Base-by-base conservation (phyloP, 1,140 invertebrate species). In the Drosophila paulistorum region DNA sequence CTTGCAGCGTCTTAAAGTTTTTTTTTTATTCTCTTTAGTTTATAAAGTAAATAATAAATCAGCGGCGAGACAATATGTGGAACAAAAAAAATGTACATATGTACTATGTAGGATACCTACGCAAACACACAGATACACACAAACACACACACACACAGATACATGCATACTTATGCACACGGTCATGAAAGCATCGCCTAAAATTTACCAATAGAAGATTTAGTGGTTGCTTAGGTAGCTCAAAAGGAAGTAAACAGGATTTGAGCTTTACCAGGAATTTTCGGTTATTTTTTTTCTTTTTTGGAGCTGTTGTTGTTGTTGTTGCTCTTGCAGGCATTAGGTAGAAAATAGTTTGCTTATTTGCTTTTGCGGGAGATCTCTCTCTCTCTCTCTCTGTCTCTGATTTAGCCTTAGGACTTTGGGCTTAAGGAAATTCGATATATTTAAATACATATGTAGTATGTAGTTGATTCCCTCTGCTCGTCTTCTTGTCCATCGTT, bases 31-130 rank as follows among this genome's bases (percentile, higher is more conserved):
- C 14, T 14, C 14, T 5, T 51, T 23, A 51, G 45, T 51, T 51
- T 84, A 73, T 77, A 81, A 84, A 84, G 81, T 84, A 84, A 84
- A 84, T 84, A 84, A 84, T 84, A 84, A 84, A 84, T 84, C 81
- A 85, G 81, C 70, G 77, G 39, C 73, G 61, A 85, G 70, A 85
- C 81, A 66, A 81, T 80, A 85, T 81, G 80, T 77, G 74, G 73
- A 51, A 77, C 73, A 71, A 51, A 74, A 54, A 59, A 30, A 30
- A 30, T 30, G 30, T 30, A 55, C 55, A 70, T 51, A 55, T 59
- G 73, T 64, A 77, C 60, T 23, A 77, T 55, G 65, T 74, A 75
- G 67, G 73, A 59, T 59, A 71, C 67, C 66, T 37, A 65, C 37
- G 42, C 71, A 74, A 3, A 4, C 26, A 73, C 68, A 68, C 39